Base-by-base conservation (phyloP, 2,888 invertebrate genomes). In the Pseudoips prasinana region DNA sequence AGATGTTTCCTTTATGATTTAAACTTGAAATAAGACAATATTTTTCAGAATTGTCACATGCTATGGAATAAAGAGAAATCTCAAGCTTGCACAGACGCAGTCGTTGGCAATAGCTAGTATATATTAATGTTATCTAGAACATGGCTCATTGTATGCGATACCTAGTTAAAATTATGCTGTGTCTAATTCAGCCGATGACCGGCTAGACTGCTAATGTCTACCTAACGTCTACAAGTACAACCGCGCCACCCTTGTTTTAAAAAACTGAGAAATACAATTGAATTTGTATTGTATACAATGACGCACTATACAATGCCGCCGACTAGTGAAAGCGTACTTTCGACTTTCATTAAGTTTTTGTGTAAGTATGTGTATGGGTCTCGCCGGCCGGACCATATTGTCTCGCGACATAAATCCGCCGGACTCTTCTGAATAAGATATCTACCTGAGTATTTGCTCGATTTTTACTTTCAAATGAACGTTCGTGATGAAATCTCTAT, bases 271-370 rank as follows among this genome's bases (percentile, higher is more conserved):
- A 63, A 60, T 55, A 68, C 69, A 64, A 70, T 70, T 64, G 71
- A 63, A 66, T 54, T 58, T 58, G 61, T 59, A 69, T 74, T 75
- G 77, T 68, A 69, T 74, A 78, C 79, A 81, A 80, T 73, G 77
- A 72, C 64, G 58, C 68, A 68, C 72, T 72, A 72, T 74, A 80
- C 81, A 77, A 78, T 77, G 73, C 73, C 65, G 76, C 64, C 71
- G 72, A 73, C 83, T 70, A 87, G 87, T 87, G 87, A 88, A 88
- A 88, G 87, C 82, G 77, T 78, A 83, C 87, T 88, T 86, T 88
- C 87, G 75, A 86, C 86, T 86, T 86, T 86, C 87, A 78, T 87
- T 84, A 77, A 75, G 78, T 86, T 87, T 87, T 87, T 87, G 85
- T 86, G 62, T 68, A 72, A 76, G 73, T 71, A 70, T 82, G 71